Percentiles rank a stretch among this genome's conserved stretches.
Evolutionary conservation across 2,113 vertebrate genomes (phyloP).

Genomic region (Garra rufa): DNA sequence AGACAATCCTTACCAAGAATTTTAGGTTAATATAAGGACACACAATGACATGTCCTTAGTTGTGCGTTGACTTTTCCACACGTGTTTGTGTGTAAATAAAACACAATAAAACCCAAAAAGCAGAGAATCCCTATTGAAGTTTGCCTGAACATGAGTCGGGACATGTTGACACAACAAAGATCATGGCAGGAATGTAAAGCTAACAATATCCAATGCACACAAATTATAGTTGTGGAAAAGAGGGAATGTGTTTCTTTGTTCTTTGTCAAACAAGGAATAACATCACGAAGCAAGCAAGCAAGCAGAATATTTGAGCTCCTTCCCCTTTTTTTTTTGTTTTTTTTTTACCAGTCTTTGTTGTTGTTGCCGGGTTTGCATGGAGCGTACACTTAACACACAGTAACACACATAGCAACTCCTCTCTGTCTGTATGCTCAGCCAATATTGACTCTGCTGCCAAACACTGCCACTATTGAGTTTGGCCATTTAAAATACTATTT

Average conservation of each 20-base stretch:
- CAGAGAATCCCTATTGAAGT: slow-evolving; percentile 34
- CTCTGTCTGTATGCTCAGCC: slow-evolving; percentile 85
- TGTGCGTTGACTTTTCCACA: not conserved
- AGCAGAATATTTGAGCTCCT: slow-evolving; percentile 63
- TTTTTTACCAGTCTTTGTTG: slow-evolving; percentile 68
- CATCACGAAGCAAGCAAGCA: slow-evolving; percentile 57
- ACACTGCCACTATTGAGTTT: slow-evolving; percentile 86
- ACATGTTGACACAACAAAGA: slow-evolving; percentile 55
- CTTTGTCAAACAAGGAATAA: slow-evolving; percentile 71
- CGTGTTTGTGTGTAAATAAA: slow-evolving; percentile 12
- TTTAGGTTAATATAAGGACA: slow-evolving; percentile 15
- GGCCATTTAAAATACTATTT: slow-evolving; percentile 85
- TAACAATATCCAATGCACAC: slow-evolving; percentile 44
- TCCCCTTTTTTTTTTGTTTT: slow-evolving; percentile 27
- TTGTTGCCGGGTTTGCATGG: slow-evolving; percentile 69
- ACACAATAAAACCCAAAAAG: slow-evolving; percentile 8
- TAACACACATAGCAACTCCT: slow-evolving; percentile 90
- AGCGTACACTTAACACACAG: slow-evolving; percentile 78
- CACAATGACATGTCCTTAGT: slow-evolving; percentile 33
- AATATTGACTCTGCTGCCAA: slow-evolving; percentile 92
- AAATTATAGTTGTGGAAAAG: slow-evolving; percentile 42
- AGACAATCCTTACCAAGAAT: not conserved
- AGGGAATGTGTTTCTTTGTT: slow-evolving; percentile 56
- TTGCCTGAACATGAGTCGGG: slow-evolving; percentile 25
- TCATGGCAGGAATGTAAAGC: slow-evolving; percentile 54